These are phyloP conservation scores for Cecropterus lyciades DNA, from an alignment of 1,140 invertebrate species.

Conservation along the genomic window DNA sequence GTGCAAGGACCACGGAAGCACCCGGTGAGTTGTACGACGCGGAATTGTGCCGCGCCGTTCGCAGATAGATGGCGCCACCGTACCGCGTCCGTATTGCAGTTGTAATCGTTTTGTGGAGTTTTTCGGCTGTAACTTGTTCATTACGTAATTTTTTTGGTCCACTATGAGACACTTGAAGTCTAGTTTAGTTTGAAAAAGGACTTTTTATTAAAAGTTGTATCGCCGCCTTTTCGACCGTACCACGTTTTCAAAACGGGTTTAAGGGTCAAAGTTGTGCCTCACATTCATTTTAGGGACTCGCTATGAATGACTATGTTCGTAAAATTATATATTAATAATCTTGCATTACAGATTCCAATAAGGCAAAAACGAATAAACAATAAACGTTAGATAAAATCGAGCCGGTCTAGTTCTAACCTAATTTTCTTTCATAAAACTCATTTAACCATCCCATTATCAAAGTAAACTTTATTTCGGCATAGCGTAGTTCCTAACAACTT, in stretches of 20 bases:
- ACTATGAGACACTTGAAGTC: not conserved
- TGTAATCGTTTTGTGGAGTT: constrained; percentile 57
- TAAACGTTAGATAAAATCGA: not conserved
- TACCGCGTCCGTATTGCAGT: constrained; percentile 68
- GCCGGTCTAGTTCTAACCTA: too few species aligned
- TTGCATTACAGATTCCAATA: not conserved
- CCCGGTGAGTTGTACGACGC: constrained; percentile 45
- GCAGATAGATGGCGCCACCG: constrained; percentile 57
- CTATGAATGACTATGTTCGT: not conserved
- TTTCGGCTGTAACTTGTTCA: constrained; percentile 50
- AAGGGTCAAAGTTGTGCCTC: not conserved
- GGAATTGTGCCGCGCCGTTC: constrained; percentile 24
- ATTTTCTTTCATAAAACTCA: too few species aligned
- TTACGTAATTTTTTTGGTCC: constrained; percentile 53
- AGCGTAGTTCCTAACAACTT: too few species aligned
- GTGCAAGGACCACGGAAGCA: constrained; percentile 15
- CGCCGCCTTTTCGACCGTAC: not conserved
- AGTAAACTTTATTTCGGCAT: too few species aligned
- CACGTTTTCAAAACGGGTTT: not conserved
- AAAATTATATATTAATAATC: not conserved
- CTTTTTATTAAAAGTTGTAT: not conserved
- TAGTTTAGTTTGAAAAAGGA: not conserved
- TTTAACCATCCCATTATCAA: too few species aligned
- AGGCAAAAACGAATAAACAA: not conserved
- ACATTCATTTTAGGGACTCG: not conserved